Evolutionary conservation across 30 jellyfish, hydroid and myxozoan genomes (phyloP).

Genomic region (Phacellophora camtschatica): DNA sequence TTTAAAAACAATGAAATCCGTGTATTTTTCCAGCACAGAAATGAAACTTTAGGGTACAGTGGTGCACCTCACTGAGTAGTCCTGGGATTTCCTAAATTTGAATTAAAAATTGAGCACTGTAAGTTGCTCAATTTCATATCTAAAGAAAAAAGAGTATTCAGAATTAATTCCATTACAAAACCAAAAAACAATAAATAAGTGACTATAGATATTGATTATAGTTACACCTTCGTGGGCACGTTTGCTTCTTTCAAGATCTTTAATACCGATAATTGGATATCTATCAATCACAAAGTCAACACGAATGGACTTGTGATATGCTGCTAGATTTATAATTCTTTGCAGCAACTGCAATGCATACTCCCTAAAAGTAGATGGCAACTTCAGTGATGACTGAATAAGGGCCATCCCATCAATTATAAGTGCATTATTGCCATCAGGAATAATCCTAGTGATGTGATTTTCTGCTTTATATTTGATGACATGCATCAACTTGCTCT

Average conservation of each 20-base stretch:
- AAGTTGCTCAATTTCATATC: no score
- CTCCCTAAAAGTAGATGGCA: slow-evolving; percentile 48
- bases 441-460: not conserved
- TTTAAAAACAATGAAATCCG: no score
- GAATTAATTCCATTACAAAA: no score
- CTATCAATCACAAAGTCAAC: slow-evolving; percentile 58
- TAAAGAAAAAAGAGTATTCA: no score
- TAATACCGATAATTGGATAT: slow-evolving; percentile 48
- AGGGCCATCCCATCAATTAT: slow-evolving; percentile 56
- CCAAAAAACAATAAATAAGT: no score
- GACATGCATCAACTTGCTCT: slow-evolving; percentile 9
- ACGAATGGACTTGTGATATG: not conserved
- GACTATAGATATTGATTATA: no score
- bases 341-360: slow-evolving; percentile 1
- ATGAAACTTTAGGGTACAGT: no score
- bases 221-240: slow-evolving; percentile 30
- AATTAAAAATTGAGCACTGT: no score
- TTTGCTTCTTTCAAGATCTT: slow-evolving; percentile 32
- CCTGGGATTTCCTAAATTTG: no score
- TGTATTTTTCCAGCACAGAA: no score
- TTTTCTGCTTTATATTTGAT: not conserved
- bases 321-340: not conserved
- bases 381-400: slow-evolving; percentile 17
- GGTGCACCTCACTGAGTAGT: no score
- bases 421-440: slow-evolving; percentile 1